Conservation (phyloP, 37 sponge, comb jelly and placozoan species). For the Petrosia ficiformis region DNA sequence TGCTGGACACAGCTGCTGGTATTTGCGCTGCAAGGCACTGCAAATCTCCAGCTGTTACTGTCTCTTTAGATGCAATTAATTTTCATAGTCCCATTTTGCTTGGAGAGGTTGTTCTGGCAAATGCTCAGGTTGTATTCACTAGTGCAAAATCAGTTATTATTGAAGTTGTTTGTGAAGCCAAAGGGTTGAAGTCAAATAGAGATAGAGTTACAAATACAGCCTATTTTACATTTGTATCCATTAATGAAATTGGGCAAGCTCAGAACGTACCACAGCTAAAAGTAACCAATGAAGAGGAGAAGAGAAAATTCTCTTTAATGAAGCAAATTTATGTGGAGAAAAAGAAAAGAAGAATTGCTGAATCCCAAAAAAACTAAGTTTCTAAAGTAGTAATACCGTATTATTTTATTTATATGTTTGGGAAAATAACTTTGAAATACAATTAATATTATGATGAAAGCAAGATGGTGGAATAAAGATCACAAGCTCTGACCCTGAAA, state of each 20-base stretch:
- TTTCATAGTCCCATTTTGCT: slow-evolving; percentile 66
- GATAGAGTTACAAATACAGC: slow-evolving; percentile 64
- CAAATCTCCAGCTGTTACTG: slow-evolving; percentile 60
- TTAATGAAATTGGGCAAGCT: slow-evolving; percentile 38
- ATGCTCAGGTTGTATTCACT: slow-evolving; percentile 60
- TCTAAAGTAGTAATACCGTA: no score
- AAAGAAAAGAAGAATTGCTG: slow-evolving; percentile 54
- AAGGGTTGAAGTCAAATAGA: slow-evolving; percentile 23
- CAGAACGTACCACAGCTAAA: slow-evolving; percentile 53
- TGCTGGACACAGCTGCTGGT: slow-evolving; percentile 86
- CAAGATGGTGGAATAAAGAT: no score
- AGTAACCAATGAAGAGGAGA: slow-evolving; percentile 47
- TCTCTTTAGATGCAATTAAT: slow-evolving; percentile 85
- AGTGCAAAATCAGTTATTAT: slow-evolving; percentile 69
- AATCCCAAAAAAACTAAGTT: no score
- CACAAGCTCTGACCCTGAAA: no score
- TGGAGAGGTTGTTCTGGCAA: slow-evolving; percentile 76
- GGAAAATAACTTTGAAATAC: no score
- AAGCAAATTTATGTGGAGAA: slow-evolving; percentile 41
- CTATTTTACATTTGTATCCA: slow-evolving; percentile 85
- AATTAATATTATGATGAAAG: no score
- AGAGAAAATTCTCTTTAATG: slow-evolving; percentile 46
- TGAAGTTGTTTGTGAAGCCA: slow-evolving; percentile 60
- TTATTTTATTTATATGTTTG: no score
- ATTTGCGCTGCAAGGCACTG: slow-evolving; percentile 75